phyloP scores from a whole-genome alignment of 2,113 vertebrate genomes.

The chimpanzee (Pan troglodytes) region NHGRI_mPanTro3-v2.1_pri NC_086015.1:115008501-115009000 shows the following conservation, averaged over 20 bases:
- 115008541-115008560: background rate
- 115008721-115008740: background rate
- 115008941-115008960: background rate
- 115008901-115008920: background rate
- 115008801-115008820: background rate
- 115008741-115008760: background rate
- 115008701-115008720: background rate
- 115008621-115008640: background rate
- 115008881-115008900: background rate
- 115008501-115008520: background rate
- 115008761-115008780: background rate
- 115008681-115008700: background rate
- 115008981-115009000: background rate
- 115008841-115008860: background rate
- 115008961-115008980: background rate
- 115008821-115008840: background rate
- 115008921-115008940: background rate
- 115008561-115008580: slow-evolving; percentile 1
- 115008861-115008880: background rate
- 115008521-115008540: background rate
- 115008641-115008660: background rate
- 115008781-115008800: background rate
- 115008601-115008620: background rate
- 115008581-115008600: background rate
- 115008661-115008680: slow-evolving; percentile 17